Base-by-base conservation (phyloP, 2,888 invertebrate species). In the Carpatolechia fugitivella region DNA sequence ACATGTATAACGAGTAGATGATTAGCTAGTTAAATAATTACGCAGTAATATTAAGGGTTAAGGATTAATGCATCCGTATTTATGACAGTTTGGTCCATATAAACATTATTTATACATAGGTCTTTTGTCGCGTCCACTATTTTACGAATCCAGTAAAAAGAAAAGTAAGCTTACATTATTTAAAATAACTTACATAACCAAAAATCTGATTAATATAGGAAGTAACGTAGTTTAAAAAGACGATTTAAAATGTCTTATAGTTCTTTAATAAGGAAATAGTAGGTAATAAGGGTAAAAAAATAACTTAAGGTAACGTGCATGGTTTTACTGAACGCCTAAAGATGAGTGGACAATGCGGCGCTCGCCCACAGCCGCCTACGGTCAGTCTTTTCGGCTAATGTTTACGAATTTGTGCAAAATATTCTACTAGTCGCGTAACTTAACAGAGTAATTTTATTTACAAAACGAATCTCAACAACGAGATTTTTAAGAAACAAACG, bases 61-160 rank as follows among this genome's bases (percentile, higher is more conserved):
- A 81, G 87, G 86, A 81, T 82, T 84, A 83, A 87, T 86, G 81
- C 76, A 80, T 88, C 85, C 85, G 78, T 85, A 86, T 82, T 85
- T 82, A 89, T 80, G 87, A 87, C 85, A 87, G 85, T 87, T 90
- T 90, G 90, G 90, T 90, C 90, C 90, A 90, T 90, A 87, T 80
- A 84, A 86, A 82, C 82, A 86, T 87, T 86, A 85, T 85, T 24
- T 24, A 24, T 87, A 87, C 83, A 77, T 86, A 77, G 80, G 81
- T 83, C 76, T 72, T 73, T 80, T 44, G 31, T 18, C 54, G 52
- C 41, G 51, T 56, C 56, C 56, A 54, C 47, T 16, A 44, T 24
- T 54, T 54, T 53, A 58, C 30, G 55, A 49, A 56, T 53, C 40
- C 58, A 58, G 58, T 52, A 57, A 57, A 57, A 41, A 29, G 11